Conservation (phyloP, 2,888 invertebrate genomes). For the Eupithecia vulgata region DNA sequence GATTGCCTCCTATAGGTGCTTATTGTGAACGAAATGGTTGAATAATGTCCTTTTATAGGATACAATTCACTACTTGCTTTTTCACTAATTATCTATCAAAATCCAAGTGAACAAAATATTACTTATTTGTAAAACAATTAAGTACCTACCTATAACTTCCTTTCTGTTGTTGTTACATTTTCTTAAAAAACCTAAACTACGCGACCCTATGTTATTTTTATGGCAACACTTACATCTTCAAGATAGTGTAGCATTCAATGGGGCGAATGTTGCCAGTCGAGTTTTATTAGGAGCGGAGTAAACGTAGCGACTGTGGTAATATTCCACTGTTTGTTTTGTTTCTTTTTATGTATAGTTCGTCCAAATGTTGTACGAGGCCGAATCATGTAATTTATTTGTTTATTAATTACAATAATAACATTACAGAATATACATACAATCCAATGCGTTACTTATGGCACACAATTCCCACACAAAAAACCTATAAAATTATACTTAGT, state of each 20-base stretch:
- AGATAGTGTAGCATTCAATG: slow-evolving; percentile 52
- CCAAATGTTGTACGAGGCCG: neutral
- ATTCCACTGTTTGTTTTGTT: slow-evolving; percentile 39
- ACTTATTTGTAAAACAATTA: too few relatives aligned
- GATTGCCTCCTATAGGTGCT: too few relatives aligned
- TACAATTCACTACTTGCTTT: too few relatives aligned
- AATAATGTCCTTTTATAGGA: neutral
- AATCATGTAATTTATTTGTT: too few relatives aligned
- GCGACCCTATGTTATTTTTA: slow-evolving; percentile 29
- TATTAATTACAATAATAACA: too few relatives aligned
- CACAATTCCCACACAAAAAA: too few relatives aligned
- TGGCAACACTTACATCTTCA: slow-evolving; percentile 32
- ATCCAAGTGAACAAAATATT: neutral
- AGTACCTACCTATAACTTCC: too few relatives aligned
- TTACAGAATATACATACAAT: too few relatives aligned
- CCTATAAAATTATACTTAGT: too few relatives aligned
- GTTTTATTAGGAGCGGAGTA: slow-evolving; percentile 57
- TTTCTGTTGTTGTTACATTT: neutral
- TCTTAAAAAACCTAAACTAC: neutral
- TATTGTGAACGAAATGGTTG: neutral
- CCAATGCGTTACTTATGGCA: too few relatives aligned
- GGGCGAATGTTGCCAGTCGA: slow-evolving; percentile 41
- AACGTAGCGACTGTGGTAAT: slow-evolving; percentile 49
- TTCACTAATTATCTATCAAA: neutral
- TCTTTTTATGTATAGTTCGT: neutral